Percentiles rank a stretch among this genome's conserved stretches.
Evolutionary conservation across 2,113 vertebrate genomes (phyloP).

Genomic region (Merops nubicus): DNA sequence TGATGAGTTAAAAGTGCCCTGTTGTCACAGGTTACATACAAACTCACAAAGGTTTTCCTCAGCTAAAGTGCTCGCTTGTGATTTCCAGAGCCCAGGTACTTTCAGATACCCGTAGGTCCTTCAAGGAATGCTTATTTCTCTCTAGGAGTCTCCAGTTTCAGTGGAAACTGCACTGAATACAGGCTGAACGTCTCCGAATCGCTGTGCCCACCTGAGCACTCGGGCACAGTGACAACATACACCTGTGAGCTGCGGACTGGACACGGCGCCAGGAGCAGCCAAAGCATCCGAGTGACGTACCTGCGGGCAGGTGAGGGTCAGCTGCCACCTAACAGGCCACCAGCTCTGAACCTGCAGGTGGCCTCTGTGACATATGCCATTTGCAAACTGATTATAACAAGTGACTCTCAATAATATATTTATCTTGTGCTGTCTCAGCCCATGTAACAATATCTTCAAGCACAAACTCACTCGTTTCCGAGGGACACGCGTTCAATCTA

Average conservation of each 20-base stretch:
- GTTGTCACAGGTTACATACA: background rate
- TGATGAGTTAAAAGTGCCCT: background rate
- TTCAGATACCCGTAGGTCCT: background rate
- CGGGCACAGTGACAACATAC: slow-evolving; percentile 31
- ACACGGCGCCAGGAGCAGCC: slow-evolving; percentile 41
- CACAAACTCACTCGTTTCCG: slow-evolving; percentile 35
- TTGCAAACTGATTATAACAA: background rate
- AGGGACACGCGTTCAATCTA: slow-evolving; percentile 63
- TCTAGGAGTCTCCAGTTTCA: slow-evolving; percentile 32
- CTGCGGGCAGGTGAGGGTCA: slow-evolving; percentile 62
- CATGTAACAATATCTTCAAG: slow-evolving; percentile 45
- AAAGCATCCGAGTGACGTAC: slow-evolving; percentile 63
- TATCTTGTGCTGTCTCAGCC: slow-evolving; percentile 64
- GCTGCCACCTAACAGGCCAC: background rate
- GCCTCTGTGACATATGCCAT: background rate
- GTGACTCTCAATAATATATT: background rate
- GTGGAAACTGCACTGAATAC: slow-evolving; percentile 55
- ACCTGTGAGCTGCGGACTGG: slow-evolving; percentile 64
- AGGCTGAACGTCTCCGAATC: background rate
- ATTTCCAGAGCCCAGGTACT: background rate
- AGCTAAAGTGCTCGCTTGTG: background rate
- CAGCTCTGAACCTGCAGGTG: background rate
- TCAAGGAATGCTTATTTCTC: background rate
- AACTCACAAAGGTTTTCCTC: background rate
- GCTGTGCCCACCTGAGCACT: slow-evolving; percentile 32